Percentiles rank a stretch among this genome's conserved stretches.
phyloP scores from a whole-genome alignment of 2,888 invertebrate species.

The Corythucha ciliata region DNA sequence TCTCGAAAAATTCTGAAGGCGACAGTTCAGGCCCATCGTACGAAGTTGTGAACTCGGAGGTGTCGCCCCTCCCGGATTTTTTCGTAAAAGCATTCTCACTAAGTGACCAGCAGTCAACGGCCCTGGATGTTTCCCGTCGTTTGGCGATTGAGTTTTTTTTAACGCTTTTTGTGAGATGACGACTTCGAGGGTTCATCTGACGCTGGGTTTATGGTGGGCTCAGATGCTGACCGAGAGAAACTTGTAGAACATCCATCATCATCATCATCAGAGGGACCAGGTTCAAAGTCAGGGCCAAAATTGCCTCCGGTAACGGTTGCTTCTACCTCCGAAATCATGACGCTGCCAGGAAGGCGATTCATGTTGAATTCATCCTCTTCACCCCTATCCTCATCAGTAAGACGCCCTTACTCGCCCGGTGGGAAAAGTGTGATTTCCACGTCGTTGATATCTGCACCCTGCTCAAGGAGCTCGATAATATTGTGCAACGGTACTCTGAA shows the following conservation, averaged over 20 bases:
- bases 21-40: constrained; percentile 9
- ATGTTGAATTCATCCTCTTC: constrained; percentile 20
- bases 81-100: constrained; percentile 14
- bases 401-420: constrained; percentile 16
- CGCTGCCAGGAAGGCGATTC: constrained; percentile 19
- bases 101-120: too few species aligned
- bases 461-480: constrained; percentile 4
- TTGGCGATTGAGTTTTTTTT: too few species aligned
- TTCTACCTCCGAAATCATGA: constrained; percentile 17
- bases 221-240: too few species aligned
- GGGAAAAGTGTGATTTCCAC: constrained; percentile 22
- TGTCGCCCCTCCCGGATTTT: constrained; percentile 19
- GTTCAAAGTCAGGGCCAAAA: too few species aligned
- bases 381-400: constrained; percentile 21
- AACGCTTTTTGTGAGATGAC: too few species aligned
- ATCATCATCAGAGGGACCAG: too few species aligned
- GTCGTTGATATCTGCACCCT: constrained; percentile 39
- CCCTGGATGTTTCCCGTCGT: too few species aligned
- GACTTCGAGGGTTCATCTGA: too few species aligned
- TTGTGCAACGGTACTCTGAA: constrained; percentile 18
- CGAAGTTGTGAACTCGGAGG: not conserved
- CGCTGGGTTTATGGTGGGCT: too few species aligned
- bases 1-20: constrained; percentile 16
- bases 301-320: constrained; percentile 10
- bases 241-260: too few species aligned